These are phyloP conservation scores for Leptodactylus fuscus DNA, from an alignment of 2,113 vertebrate genomes.

Conservation along the genomic window DNA sequence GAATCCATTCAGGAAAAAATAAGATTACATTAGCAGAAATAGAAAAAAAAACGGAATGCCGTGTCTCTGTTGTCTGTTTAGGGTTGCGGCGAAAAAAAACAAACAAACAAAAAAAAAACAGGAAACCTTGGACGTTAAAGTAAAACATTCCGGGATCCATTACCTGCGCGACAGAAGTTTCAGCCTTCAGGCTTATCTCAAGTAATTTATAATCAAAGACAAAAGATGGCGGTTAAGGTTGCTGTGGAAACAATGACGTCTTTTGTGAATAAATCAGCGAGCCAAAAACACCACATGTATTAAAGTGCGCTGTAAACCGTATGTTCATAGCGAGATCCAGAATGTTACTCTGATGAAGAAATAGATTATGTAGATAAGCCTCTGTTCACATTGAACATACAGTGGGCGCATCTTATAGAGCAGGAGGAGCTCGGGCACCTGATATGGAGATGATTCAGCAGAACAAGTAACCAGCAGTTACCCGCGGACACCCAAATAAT, in stretches of 20 bases:
- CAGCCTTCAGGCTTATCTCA: conserved; percentile 34
- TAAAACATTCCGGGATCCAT: conserved; percentile 13
- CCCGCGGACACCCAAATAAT: too few species aligned
- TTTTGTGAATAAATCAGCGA: conserved; percentile 52
- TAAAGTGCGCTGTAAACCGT: conserved; percentile 22
- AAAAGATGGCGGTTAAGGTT: conserved; percentile 44
- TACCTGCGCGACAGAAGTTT: conserved; percentile 37
- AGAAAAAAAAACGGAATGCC: background rate
- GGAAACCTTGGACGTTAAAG: conserved; percentile 8
- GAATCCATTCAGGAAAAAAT: background rate
- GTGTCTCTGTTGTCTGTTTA: background rate
- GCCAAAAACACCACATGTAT: conserved; percentile 33
- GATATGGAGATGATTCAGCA: too few species aligned
- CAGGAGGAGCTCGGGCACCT: too few species aligned
- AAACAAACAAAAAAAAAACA: too few species aligned
- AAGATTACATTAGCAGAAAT: conserved; percentile 18
- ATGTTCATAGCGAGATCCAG: background rate
- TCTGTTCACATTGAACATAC: background rate
- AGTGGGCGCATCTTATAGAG: too few species aligned
- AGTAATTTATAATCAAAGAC: conserved; percentile 57
- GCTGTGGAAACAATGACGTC: conserved; percentile 45
- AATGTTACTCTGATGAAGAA: background rate
- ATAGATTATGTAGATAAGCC: background rate
- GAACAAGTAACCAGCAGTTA: too few species aligned
- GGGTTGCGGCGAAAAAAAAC: background rate